Conservation (phyloP, 30 jellyfish, hydroid and myxozoan species). For the Catostylus mosaicus region DNA sequence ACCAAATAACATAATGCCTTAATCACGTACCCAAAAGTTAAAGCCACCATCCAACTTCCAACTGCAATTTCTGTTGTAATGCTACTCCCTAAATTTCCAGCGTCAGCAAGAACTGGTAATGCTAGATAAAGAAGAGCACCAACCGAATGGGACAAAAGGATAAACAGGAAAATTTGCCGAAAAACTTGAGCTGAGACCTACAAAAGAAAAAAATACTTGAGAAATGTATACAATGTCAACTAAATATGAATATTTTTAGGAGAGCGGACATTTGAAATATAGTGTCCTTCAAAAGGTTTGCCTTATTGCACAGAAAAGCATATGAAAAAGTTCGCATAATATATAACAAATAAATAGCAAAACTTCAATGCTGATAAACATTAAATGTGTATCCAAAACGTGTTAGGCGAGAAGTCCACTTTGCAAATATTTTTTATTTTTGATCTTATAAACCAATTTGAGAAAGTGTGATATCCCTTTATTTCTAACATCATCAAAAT, state of each 20-base stretch:
- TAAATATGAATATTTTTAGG: not conserved
- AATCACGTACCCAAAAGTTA: not conserved
- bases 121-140: not conserved
- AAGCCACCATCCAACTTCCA: not conserved
- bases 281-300: not conserved
- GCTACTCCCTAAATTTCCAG: not conserved
- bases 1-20: not conserved
- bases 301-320: not conserved
- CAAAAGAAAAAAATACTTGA: not conserved
- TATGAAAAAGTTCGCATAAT: not conserved
- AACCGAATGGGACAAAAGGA: constrained; percentile 6
- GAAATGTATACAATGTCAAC: not conserved
- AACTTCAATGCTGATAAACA: not conserved
- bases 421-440: no score
- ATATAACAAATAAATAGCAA: not conserved
- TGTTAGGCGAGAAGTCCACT: no score
- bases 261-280: not conserved
- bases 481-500: no score
- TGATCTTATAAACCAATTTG: no score
- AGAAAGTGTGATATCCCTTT: no score
- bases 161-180: not conserved
- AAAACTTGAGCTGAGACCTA: not conserved
- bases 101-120: not conserved
- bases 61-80: constrained; percentile 2
- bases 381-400: no score